phyloP scores from a whole-genome alignment of 2,113 vertebrate species.

The Austrofundulus limnaeus region DNA sequence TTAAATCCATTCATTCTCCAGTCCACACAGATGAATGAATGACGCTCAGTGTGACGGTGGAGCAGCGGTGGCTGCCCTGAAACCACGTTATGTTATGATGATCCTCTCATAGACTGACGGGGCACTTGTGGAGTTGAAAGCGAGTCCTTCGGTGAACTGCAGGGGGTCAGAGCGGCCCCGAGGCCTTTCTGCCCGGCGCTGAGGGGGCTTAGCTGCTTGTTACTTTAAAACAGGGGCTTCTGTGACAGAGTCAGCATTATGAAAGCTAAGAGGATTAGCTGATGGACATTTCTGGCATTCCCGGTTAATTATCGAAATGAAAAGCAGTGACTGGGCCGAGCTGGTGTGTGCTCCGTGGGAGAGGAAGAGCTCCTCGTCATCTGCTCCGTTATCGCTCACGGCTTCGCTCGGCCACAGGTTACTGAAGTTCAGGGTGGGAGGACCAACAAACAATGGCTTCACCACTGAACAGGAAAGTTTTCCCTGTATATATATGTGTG shows the following conservation, averaged over 20 bases:
- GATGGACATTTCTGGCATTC: constrained; percentile 78
- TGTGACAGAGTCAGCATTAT: constrained; percentile 81
- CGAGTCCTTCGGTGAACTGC: constrained; percentile 48
- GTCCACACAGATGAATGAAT: constrained; percentile 54
- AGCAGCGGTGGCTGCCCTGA: constrained; percentile 6
- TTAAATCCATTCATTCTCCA: constrained; percentile 70
- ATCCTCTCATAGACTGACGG: constrained; percentile 34
- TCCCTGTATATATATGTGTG: constrained; percentile 21
- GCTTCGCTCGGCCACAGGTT: constrained; percentile 60
- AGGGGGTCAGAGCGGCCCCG: constrained; percentile 61
- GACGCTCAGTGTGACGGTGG: constrained; percentile 9
- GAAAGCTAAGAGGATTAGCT: constrained; percentile 82
- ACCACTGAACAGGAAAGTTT: constrained; percentile 37
- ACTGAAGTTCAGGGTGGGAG: constrained; percentile 44
- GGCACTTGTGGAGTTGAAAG: constrained; percentile 51
- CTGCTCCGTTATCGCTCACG: constrained; percentile 42
- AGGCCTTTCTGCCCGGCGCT: constrained; percentile 32
- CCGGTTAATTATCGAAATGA: constrained; percentile 82
- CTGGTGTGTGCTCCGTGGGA: constrained; percentile 58
- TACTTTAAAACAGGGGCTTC: constrained; percentile 81
- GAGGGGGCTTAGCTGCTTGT: constrained; percentile 71
- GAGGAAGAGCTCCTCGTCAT: constrained; percentile 56
- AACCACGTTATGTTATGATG: constrained; percentile 25
- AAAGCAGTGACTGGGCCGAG: constrained; percentile 69
- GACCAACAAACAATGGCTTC: constrained; percentile 51